A percentile compares a stretch with the other conserved stretches of the same genome.
Conservation (phyloP, 2,797 vertebrate genomes). For the Malacoraja senta region DNA sequence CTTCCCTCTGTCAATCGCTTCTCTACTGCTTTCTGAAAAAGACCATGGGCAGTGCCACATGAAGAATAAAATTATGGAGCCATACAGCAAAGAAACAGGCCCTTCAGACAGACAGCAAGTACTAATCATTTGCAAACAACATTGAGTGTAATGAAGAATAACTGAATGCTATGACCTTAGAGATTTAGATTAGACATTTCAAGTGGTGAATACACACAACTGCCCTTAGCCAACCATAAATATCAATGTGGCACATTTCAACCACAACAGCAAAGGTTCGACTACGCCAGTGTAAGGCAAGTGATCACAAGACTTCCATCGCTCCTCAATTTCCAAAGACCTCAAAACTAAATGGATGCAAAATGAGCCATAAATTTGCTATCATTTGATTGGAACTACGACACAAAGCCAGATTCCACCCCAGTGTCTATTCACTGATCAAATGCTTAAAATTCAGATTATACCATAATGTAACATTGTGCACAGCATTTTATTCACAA, state of each 20-base stretch:
- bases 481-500: background rate
- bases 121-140: too few relatives aligned
- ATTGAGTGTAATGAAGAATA: too few relatives aligned
- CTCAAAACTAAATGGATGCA: background rate
- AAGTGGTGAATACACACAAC: background rate
- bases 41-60: background rate
- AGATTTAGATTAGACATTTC: background rate
- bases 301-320: background rate
- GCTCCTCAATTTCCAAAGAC: too few relatives aligned
- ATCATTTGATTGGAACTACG: background rate
- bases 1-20: too few relatives aligned
- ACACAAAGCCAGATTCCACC: background rate
- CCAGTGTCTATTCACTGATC: background rate
- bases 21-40: background rate
- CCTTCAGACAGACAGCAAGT: too few relatives aligned
- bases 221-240: background rate
- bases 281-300: background rate
- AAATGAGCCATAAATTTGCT: background rate
- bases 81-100: too few relatives aligned
- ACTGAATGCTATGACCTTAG: background rate
- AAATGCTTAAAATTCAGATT: background rate
- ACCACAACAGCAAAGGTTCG: background rate
- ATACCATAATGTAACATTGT: background rate
- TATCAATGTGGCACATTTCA: background rate
- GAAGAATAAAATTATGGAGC: background rate